phyloP scores from a whole-genome alignment of 2,797 vertebrate genomes.

The Peromyscus nudipes region DNA sequence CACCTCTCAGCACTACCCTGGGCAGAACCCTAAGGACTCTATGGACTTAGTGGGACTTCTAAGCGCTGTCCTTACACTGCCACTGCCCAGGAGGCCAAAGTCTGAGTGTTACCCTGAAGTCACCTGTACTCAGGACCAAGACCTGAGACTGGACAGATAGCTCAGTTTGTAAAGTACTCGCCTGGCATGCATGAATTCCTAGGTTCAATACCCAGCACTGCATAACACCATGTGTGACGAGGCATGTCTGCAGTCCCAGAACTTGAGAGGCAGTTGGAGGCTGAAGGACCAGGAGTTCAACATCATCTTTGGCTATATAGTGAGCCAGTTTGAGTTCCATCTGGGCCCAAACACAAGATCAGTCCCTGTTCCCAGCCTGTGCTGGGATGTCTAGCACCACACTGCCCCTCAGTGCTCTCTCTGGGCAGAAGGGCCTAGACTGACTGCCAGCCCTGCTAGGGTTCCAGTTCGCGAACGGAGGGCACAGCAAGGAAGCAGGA shows the following conservation, averaged over 20 bases:
- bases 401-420: not conserved
- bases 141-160: not conserved
- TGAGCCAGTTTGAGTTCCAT: not conserved
- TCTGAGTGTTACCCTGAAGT: too few species aligned
- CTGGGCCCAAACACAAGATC: not conserved
- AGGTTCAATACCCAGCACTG: not conserved
- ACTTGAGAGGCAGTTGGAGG: not conserved
- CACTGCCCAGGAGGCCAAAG: not conserved
- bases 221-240: not conserved
- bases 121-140: not conserved
- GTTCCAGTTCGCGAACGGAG: not conserved
- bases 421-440: not conserved
- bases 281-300: not conserved
- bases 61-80: not conserved
- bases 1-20: not conserved
- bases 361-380: not conserved
- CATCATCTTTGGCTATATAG: not conserved
- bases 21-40: constrained; percentile 7
- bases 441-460: not conserved
- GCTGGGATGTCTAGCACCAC: not conserved
- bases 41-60: not conserved
- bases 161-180: not conserved
- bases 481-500: not conserved
- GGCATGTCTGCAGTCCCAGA: not conserved
- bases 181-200: not conserved